Base-by-base conservation (phyloP, 2,888 invertebrate species). In the Agriopis leucophaearia region DNA sequence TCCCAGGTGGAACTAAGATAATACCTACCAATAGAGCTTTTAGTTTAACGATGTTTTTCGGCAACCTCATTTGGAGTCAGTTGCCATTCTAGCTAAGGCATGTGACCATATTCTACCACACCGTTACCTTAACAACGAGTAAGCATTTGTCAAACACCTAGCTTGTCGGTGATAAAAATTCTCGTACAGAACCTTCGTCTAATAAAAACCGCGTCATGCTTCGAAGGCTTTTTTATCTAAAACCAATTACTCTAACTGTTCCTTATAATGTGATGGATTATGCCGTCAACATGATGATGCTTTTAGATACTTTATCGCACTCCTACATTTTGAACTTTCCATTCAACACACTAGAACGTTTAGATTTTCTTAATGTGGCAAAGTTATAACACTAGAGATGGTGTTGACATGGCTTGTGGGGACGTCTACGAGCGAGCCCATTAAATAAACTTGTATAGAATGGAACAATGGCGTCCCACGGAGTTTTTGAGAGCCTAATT, bases 211-310 rank as follows among this genome's bases (percentile, higher is more conserved):
- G 7, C n/a, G 13, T 47, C 56, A 27, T n/a, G 45, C 50, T 57
- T 48, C 18, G 58, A 45, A 16, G 35, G 15, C 47, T 67, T 69
- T 64, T 68, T 66, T 66, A 56, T 64, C 58, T 10, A 10, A 10
- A 50, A 55, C 61, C 68, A 72, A 70, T 70, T 70, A 69, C 68
- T 63, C 65, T 56, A 55, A 38, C 59, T 48, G 55, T 56, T 62
- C 52, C 54, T 27, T 56, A 38, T 54, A 42, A 56, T 42, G 54
- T 68, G 72, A 72, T 68, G 66, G 72, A 72, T 72, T 51, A 64
- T 51, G 51, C 45, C 60, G 35, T 69, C 60, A 59, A 59, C 55
- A 47, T 48, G 50, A 54, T 45, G 63, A 18, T 45, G 12, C 18
- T 1, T 1, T 27, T 45, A 55, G n/a, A 36, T 48, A 44, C 64